Conservation (phyloP, 2,797 vertebrate genomes). For the Pseudotriccus pelzelni region DNA sequence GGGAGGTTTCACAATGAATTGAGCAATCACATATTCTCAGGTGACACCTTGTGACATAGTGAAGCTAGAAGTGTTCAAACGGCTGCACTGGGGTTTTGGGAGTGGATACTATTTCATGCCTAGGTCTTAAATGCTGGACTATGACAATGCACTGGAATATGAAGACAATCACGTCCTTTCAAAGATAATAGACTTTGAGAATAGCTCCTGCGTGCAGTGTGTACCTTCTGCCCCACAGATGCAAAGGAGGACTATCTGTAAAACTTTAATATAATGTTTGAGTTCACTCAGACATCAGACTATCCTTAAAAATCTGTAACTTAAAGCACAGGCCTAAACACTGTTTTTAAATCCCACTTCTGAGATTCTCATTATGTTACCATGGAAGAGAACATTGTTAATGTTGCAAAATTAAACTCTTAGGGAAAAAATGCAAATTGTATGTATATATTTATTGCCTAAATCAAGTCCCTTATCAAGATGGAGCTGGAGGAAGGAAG, state of each 20-base stretch:
- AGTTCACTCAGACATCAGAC: not conserved
- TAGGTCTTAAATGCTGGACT: not conserved
- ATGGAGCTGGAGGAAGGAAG: not conserved
- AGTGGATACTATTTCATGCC: not conserved
- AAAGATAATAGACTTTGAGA: not conserved
- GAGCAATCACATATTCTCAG: not conserved
- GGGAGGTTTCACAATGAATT: not conserved
- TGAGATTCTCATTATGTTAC: not conserved
- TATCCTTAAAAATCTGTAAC: not conserved
- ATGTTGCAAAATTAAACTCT: not conserved
- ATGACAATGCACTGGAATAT: not conserved
- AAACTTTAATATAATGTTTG: not conserved
- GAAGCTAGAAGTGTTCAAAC: not conserved
- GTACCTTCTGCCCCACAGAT: not conserved
- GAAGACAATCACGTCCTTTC: not conserved
- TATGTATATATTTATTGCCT: not conserved
- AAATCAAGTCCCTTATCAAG: not conserved
- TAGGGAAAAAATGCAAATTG: not conserved
- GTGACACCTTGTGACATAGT: not conserved
- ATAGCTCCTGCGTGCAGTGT: not conserved
- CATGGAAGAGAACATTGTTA: not conserved
- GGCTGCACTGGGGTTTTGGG: not conserved
- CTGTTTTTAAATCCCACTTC: not conserved
- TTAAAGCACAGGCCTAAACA: not conserved
- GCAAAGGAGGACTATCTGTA: not conserved